Conservation (phyloP, 2,797 vertebrate genomes). For the Petrocephalus sullivani region DNA sequence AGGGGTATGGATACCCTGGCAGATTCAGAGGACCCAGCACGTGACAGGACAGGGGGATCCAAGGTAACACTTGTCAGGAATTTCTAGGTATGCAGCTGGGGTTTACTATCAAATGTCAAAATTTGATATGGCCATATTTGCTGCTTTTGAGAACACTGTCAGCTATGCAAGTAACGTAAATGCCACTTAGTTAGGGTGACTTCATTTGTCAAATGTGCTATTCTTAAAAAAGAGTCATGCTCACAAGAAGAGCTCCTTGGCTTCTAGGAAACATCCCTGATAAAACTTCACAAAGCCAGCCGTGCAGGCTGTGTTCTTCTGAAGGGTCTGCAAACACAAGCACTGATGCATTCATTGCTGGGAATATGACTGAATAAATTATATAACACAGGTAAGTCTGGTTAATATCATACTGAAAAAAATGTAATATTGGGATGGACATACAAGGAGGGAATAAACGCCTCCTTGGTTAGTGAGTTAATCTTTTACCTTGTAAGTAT, state of each 20-base stretch:
- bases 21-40: neutral
- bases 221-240: conserved; percentile 20
- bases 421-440: conserved; percentile 20
- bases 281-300: conserved; percentile 60
- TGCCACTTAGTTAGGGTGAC: neutral
- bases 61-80: neutral
- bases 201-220: neutral
- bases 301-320: conserved; percentile 48
- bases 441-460: conserved; percentile 13
- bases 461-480: neutral
- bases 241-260: conserved; percentile 62
- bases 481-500: conserved; percentile 47
- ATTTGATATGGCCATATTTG: neutral
- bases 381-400: neutral
- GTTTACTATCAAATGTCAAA: neutral
- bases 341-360: neutral
- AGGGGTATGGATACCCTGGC: neutral
- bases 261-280: conserved; percentile 53
- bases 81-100: neutral
- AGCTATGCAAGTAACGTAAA: neutral
- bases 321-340: conserved; percentile 47
- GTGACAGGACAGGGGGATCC: neutral
- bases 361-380: neutral
- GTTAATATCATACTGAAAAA: neutral
- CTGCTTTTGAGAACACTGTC: neutral